Evolutionary conservation across 2,888 invertebrate species (phyloP).

Genomic region (Malacosoma neustria): DNA sequence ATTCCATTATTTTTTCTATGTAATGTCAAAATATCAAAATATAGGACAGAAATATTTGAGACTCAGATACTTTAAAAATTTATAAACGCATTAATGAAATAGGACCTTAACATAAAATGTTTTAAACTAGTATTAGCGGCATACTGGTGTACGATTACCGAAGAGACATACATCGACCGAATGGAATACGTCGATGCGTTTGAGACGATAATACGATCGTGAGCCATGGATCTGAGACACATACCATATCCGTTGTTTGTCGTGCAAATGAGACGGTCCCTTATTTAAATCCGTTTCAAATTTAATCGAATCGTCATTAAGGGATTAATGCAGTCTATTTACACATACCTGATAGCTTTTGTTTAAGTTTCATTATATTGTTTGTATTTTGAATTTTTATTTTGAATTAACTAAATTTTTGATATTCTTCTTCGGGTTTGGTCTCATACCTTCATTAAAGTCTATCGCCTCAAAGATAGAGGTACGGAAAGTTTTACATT

Average conservation of each 20-base stretch:
- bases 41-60: too few species aligned
- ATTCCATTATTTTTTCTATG: too few species aligned
- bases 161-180: conserved; percentile 33
- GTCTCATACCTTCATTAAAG: too few species aligned
- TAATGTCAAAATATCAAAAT: too few species aligned
- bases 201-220: conserved; percentile 52
- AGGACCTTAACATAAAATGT: conserved; percentile 22
- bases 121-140: conserved; percentile 27
- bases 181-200: conserved; percentile 47
- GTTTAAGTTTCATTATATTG: conserved; percentile 17
- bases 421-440: too few species aligned
- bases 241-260: conserved; percentile 25
- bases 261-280: conserved; percentile 37
- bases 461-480: too few species aligned
- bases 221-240: conserved; percentile 39
- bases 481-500: too few species aligned
- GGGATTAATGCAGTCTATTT: conserved; percentile 37
- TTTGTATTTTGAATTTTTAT: conserved; percentile 1
- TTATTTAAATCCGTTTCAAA: conserved; percentile 44
- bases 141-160: conserved; percentile 36
- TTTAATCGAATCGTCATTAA: conserved; percentile 34
- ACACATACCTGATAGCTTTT: too few species aligned
- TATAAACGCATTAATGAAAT: conserved; percentile 8
- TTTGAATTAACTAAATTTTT: conserved; percentile 1
- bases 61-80: too few species aligned